These are phyloP conservation scores for Eilema depressum DNA, from an alignment of 2,888 invertebrate genomes.

Conservation along the genomic window DNA sequence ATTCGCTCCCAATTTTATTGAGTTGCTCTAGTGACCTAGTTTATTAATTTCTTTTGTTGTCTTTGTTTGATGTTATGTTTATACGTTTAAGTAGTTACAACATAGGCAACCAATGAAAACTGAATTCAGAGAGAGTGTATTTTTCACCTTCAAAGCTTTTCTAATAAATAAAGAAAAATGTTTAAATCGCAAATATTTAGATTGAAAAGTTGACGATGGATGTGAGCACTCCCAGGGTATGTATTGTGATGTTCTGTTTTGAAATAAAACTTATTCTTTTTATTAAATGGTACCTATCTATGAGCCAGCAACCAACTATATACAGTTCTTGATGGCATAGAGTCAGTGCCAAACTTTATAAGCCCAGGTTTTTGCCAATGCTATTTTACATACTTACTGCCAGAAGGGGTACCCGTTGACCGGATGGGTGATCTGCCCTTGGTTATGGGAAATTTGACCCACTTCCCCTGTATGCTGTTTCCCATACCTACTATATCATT, in stretches of 20 bases:
- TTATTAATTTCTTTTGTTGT: constrained; percentile 40
- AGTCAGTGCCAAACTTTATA: too few species aligned
- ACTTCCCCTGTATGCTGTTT: too few species aligned
- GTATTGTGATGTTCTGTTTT: background rate
- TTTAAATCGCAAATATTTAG: constrained; percentile 28
- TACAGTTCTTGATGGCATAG: too few species aligned
- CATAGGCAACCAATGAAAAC: constrained; percentile 2
- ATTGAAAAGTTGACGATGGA: constrained; percentile 66
- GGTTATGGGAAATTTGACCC: too few species aligned
- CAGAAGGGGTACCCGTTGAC: too few species aligned
- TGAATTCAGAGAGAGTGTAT: background rate
- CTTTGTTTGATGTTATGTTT: constrained; percentile 50
- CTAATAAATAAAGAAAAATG: constrained; percentile 31
- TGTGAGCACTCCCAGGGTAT: constrained; percentile 54
- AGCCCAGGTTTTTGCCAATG: too few species aligned
- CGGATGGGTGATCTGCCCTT: too few species aligned
- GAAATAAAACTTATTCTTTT: too few species aligned
- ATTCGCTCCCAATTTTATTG: constrained; percentile 46
- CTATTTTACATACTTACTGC: too few species aligned
- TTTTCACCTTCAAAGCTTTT: background rate
- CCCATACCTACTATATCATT: too few species aligned
- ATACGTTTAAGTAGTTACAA: background rate
- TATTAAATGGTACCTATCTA: too few species aligned
- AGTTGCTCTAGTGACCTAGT: constrained; percentile 66
- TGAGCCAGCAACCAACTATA: too few species aligned